Base-by-base conservation (phyloP, 2,113 vertebrate species). In the Perca schrenkii region DNA sequence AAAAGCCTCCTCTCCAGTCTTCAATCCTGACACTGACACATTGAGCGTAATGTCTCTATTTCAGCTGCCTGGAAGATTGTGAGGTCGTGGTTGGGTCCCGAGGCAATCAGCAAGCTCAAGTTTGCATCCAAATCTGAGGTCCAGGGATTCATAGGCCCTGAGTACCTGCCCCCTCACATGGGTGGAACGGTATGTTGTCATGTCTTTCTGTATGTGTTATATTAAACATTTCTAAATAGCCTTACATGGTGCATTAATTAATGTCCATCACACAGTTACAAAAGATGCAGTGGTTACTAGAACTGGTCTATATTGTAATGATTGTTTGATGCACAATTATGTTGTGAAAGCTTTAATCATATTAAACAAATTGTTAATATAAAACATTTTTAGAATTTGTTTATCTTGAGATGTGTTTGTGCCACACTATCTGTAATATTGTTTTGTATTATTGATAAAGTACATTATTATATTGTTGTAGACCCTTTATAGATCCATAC, bases 11-110 rank as follows among this genome's bases (percentile, higher is more conserved):
- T 5, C 31, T 34, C 31, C 31, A 34, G 31, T 34, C 31, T 34
- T 34, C 31, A 34, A 34, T 34, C 4, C 31, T 34, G 31, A 34
- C 4, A 34, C 6, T 60, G 31, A 79, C 31, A 7, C 56, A 14
- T 69, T 34, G 43, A 72, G 8, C 17, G 28, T 74, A 10, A 60
- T 69, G 56, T 60, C 1, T 83, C 8, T 82, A 0, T 71, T 66
- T 12, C 88, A 99, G 98, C 98, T 93, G 98, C 98, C 19, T 99
- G 98, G 97, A 99, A 96, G 94, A 96, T 99, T 47, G 96, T 99
- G 76, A 99, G 97, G 94, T 94, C 95, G 0, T 99, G 98, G 98
- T 94, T 99, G 80, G 98, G 98, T 69, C 97, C 98, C 1, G 98
- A 99, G 60, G 98, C 98, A 47, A 95, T 98, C 88, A 97, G 94